phyloP scores from a whole-genome alignment of 2,113 vertebrate species.

The Protomyctophum bolini region DNA sequence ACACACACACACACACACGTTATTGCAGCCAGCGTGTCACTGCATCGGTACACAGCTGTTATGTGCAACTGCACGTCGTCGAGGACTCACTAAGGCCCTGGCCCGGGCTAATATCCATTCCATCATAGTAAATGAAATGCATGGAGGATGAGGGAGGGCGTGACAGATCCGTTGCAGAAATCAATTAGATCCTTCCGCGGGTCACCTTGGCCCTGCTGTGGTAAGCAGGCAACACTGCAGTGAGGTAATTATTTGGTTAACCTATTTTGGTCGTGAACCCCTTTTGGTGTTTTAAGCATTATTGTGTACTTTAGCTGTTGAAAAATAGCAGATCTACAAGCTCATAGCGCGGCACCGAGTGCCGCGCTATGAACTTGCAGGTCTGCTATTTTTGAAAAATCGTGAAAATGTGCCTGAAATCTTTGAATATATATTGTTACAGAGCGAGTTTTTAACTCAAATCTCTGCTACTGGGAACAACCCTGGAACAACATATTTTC shows the following conservation, averaged over 20 bases:
- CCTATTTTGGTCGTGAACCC: too few species aligned
- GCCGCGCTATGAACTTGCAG: too few species aligned
- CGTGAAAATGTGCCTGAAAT: too few species aligned
- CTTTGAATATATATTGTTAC: too few species aligned
- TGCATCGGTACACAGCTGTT: constrained; percentile 19
- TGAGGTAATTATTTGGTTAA: constrained; percentile 33
- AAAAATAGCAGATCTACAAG: too few species aligned
- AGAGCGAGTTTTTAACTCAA: too few species aligned
- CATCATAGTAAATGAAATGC: constrained; percentile 39
- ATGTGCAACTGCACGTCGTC: constrained; percentile 27
- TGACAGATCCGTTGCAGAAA: neutral
- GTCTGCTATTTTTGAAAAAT: too few species aligned
- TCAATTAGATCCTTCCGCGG: constrained; percentile 30
- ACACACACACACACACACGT: neutral
- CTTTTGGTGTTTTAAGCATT: too few species aligned
- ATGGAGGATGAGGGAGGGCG: constrained; percentile 1
- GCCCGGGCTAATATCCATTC: constrained; percentile 1
- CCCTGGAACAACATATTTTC: too few species aligned
- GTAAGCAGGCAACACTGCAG: neutral
- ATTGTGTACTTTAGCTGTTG: too few species aligned
- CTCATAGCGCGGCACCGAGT: too few species aligned
- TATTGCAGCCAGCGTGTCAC: constrained; percentile 3
- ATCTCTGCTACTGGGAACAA: too few species aligned
- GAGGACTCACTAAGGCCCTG: neutral
- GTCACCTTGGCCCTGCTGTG: constrained; percentile 42